These are phyloP conservation scores for Remorina albescens DNA, from an alignment of 2,797 vertebrate genomes.

Conservation along the genomic window DNA sequence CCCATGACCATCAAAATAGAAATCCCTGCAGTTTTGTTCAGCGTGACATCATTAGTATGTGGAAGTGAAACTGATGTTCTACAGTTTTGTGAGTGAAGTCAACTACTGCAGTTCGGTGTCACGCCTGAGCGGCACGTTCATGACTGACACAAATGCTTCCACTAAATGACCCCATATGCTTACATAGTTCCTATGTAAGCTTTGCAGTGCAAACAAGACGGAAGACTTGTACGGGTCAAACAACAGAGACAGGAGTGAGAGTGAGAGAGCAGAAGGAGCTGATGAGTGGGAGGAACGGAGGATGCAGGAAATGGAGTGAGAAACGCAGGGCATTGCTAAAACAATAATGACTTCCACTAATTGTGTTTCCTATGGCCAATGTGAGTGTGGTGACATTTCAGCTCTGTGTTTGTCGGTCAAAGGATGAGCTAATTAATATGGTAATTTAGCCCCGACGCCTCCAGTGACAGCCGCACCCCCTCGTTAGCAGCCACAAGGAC, in stretches of 20 bases:
- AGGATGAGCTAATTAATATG: slow-evolving; percentile 87
- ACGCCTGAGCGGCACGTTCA: background rate
- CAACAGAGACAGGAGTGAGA: slow-evolving; percentile 43
- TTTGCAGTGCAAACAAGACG: slow-evolving; percentile 36
- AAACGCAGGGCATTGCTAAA: slow-evolving; percentile 63
- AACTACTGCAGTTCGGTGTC: slow-evolving; percentile 1
- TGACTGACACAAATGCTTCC: slow-evolving; percentile 16
- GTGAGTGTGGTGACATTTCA: slow-evolving; percentile 82
- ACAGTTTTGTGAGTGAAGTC: slow-evolving; percentile 31
- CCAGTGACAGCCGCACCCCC: slow-evolving; percentile 81
- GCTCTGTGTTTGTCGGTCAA: slow-evolving; percentile 81
- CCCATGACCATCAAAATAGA: slow-evolving; percentile 39
- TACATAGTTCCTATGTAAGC: slow-evolving; percentile 33
- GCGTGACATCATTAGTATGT: slow-evolving; percentile 45
- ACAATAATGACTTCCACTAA: slow-evolving; percentile 82
- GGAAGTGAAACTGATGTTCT: slow-evolving; percentile 52
- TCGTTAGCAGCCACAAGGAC: slow-evolving; percentile 78
- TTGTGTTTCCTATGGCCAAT: slow-evolving; percentile 81
- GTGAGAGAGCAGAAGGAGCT: slow-evolving; percentile 34
- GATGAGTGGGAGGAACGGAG: slow-evolving; percentile 56
- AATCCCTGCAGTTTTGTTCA: slow-evolving; percentile 44
- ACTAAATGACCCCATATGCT: slow-evolving; percentile 31
- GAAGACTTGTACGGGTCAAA: slow-evolving; percentile 27
- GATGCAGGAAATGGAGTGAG: slow-evolving; percentile 69
- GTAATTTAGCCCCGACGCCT: slow-evolving; percentile 80